Conservation (phyloP, 2,113 vertebrate genomes). For the Colossoma macropomum region DNA sequence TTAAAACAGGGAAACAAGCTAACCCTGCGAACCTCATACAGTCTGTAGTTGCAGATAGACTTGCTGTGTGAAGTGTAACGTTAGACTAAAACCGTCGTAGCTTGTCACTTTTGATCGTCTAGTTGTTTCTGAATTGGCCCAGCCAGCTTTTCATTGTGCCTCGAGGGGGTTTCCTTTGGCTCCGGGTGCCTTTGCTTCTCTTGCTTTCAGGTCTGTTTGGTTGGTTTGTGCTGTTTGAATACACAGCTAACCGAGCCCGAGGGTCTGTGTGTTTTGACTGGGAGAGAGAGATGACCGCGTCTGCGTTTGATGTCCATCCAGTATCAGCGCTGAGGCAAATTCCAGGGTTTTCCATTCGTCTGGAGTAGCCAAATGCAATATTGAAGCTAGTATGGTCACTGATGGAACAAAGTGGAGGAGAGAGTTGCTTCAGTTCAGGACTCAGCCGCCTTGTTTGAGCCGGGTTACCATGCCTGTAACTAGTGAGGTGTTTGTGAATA, state of each 20-base stretch:
- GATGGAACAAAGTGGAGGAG: conserved; percentile 69
- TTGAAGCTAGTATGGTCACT: conserved; percentile 83
- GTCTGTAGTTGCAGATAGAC: too few relatives aligned
- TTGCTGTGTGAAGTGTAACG: background rate
- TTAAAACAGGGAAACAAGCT: background rate
- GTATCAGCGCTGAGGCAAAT: conserved; percentile 81
- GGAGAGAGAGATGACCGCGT: conserved; percentile 82
- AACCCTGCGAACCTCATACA: too few relatives aligned
- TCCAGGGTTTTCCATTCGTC: conserved; percentile 76
- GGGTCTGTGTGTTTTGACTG: conserved; percentile 87
- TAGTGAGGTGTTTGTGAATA: background rate
- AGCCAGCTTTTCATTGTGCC: background rate
- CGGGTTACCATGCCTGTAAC: too few relatives aligned
- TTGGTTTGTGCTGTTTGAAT: conserved; percentile 74
- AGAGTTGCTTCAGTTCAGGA: background rate
- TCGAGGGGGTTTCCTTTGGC: background rate
- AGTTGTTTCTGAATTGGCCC: background rate
- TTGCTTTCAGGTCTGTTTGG: conserved; percentile 39
- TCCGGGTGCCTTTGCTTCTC: background rate
- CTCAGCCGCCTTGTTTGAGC: background rate
- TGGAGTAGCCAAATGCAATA: conserved; percentile 88
- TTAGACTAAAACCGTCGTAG: background rate
- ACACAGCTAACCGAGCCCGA: conserved; percentile 81
- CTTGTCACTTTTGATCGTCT: background rate
- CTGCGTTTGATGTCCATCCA: conserved; percentile 84